These are phyloP conservation scores for Petrolisthes cinctipes DNA, from an alignment of 2,888 invertebrate genomes.

Conservation along the genomic window DNA sequence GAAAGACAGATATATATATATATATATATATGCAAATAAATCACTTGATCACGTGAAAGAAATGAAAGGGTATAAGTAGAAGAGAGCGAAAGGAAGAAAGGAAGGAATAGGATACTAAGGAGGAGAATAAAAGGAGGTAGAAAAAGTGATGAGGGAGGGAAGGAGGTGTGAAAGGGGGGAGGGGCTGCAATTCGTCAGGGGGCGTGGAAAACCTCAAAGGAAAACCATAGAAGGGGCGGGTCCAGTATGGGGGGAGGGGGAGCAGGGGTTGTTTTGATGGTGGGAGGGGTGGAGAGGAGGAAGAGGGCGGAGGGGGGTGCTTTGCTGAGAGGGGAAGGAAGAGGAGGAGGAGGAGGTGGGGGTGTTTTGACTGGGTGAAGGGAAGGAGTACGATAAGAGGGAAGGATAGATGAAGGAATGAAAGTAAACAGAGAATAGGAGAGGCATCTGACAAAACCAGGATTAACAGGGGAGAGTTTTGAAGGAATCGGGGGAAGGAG, in stretches of 20 bases:
- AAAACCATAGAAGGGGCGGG: conserved; percentile 28
- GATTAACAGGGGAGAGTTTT: not conserved
- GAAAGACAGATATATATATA: too few species aligned
- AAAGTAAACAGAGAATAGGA: too few species aligned
- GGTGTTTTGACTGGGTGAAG: not conserved
- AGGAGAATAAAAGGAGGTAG: not conserved
- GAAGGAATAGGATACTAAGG: not conserved
- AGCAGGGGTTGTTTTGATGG: conserved; percentile 35
- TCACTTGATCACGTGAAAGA: not conserved
- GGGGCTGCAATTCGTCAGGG: conserved; percentile 39
- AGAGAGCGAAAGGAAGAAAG: not conserved
- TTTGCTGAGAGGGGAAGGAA: not conserved
- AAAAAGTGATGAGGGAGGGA: conserved; percentile 5
- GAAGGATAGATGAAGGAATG: not conserved
- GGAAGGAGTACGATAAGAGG: not conserved
- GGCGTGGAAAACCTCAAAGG: conserved; percentile 39
- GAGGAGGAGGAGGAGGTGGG: conserved; percentile 17
- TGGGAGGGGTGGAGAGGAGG: conserved; percentile 18
- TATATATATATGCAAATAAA: too few species aligned
- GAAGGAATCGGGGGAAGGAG: not conserved
- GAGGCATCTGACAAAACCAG: not conserved
- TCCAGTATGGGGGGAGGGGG: conserved; percentile 21
- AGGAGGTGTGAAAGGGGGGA: conserved; percentile 17
- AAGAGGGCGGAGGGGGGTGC: conserved; percentile 8
- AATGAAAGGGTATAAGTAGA: not conserved